A percentile compares a stretch with the other conserved stretches of the same genome.
Conservation (phyloP, 1,140 invertebrate species). For the Sarcophaga peregrina region DNA sequence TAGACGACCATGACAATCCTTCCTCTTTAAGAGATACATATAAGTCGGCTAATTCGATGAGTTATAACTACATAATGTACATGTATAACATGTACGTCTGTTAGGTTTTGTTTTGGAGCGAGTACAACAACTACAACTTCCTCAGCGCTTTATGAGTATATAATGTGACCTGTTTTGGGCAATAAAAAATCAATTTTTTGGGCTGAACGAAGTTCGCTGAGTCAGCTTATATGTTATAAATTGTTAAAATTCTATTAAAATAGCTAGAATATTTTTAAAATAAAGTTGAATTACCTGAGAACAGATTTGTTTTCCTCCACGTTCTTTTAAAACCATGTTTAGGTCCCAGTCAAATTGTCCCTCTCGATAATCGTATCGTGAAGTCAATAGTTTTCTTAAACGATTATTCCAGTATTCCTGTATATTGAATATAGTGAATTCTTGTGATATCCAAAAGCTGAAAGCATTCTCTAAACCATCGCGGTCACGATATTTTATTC, state of each 20-base stretch:
- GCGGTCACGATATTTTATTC: slow-evolving; percentile 80
- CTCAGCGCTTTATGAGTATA: no score
- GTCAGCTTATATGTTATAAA: no score
- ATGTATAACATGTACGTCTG: no score
- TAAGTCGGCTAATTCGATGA: no score
- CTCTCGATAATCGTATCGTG: slow-evolving; percentile 79
- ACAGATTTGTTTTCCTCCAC: slow-evolving; percentile 73
- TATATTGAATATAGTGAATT: slow-evolving; percentile 75
- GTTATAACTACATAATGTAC: no score
- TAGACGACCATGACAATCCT: no score
- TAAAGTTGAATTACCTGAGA: slow-evolving; percentile 51
- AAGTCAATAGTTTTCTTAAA: slow-evolving; percentile 73
- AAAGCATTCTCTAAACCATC: slow-evolving; percentile 85
- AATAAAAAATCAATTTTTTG: no score
- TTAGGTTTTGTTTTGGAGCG: no score
- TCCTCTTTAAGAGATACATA: no score
- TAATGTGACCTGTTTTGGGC: no score
- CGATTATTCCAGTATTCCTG: slow-evolving; percentile 80
- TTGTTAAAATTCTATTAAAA: not conserved
- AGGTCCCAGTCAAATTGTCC: slow-evolving; percentile 93
- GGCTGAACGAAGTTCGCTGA: no score
- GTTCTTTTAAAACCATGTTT: slow-evolving; percentile 80
- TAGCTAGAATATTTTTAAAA: not conserved
- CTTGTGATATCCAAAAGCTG: slow-evolving; percentile 78
- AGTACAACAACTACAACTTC: no score